Percentiles rank a stretch among this genome's conserved stretches.
These are phyloP conservation scores for Paramuricea clavata DNA, from an alignment of 92 coral and sea anemone species.

Conservation along the genomic window DNA sequence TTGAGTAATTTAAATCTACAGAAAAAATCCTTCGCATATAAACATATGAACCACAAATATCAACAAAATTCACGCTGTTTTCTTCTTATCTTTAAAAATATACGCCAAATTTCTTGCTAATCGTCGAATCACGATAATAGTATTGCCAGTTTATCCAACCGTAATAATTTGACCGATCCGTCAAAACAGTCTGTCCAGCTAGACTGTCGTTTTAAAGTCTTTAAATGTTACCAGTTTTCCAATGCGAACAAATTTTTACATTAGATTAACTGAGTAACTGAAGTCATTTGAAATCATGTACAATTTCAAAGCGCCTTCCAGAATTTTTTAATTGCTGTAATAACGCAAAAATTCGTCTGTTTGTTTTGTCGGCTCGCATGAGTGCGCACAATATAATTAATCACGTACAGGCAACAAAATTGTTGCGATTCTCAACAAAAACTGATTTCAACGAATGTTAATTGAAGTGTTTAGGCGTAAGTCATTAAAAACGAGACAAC, in stretches of 20 bases:
- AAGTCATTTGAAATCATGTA: conserved; percentile 3
- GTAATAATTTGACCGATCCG: background rate
- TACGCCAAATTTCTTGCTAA: background rate
- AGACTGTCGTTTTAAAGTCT: background rate
- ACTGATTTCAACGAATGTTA: too few relatives aligned
- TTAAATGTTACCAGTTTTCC: background rate
- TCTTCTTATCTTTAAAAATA: background rate
- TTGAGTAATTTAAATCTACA: background rate
- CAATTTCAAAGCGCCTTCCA: background rate
- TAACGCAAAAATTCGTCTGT: background rate
- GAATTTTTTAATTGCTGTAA: background rate
- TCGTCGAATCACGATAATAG: background rate
- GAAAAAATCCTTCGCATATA: background rate
- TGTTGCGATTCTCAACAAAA: too few relatives aligned
- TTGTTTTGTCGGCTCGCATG: background rate
- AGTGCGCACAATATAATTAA: background rate
- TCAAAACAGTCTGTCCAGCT: background rate
- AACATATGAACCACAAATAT: background rate
- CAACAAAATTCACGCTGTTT: background rate
- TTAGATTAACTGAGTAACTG: background rate
- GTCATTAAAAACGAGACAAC: background rate
- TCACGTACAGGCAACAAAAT: too few relatives aligned
- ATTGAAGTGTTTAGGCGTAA: background rate
- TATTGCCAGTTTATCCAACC: background rate
- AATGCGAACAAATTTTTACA: background rate